Percentiles rank a stretch among this genome's conserved stretches.
phyloP scores from a whole-genome alignment of 2,113 vertebrate species.

The Plectropomus leopardus region DNA sequence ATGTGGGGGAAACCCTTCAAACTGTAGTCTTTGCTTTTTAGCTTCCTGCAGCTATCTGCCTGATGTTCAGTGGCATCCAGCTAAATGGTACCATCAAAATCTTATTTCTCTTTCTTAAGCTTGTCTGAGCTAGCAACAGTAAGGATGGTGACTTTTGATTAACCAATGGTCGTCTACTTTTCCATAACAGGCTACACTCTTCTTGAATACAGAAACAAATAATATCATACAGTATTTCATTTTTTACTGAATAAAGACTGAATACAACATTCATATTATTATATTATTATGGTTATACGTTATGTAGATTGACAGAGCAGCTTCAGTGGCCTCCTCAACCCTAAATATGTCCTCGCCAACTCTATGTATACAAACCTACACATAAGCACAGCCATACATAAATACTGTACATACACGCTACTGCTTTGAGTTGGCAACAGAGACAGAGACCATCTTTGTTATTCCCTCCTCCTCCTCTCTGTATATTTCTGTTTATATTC shows the following conservation, averaged over 20 bases:
- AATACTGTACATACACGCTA: conserved; percentile 33
- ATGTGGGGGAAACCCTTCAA: too few species aligned
- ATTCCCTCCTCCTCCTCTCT: conserved; percentile 8
- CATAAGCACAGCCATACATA: conserved; percentile 13
- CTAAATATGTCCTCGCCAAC: conserved; percentile 2
- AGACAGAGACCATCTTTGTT: conserved; percentile 71
- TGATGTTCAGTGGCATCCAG: too few species aligned
- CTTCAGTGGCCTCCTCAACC: background rate
- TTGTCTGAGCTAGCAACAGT: too few species aligned
- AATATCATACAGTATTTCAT: background rate
- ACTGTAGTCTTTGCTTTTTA: too few species aligned
- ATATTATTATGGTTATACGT: background rate
- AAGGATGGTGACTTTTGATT: too few species aligned
- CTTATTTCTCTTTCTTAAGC: too few species aligned
- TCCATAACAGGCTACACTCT: background rate
- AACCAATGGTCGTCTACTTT: too few species aligned
- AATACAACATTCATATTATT: background rate
- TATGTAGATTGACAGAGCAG: background rate
- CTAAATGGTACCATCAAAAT: too few species aligned
- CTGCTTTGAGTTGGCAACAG: conserved; percentile 50
- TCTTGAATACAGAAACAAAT: background rate
- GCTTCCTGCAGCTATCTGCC: too few species aligned
- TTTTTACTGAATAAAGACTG: background rate
- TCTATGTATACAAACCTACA: conserved; percentile 20
- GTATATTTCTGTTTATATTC: conserved; percentile 74